These are phyloP conservation scores for Climacteris rufus DNA, from an alignment of 2,113 vertebrate genomes.

Conservation along the genomic window DNA sequence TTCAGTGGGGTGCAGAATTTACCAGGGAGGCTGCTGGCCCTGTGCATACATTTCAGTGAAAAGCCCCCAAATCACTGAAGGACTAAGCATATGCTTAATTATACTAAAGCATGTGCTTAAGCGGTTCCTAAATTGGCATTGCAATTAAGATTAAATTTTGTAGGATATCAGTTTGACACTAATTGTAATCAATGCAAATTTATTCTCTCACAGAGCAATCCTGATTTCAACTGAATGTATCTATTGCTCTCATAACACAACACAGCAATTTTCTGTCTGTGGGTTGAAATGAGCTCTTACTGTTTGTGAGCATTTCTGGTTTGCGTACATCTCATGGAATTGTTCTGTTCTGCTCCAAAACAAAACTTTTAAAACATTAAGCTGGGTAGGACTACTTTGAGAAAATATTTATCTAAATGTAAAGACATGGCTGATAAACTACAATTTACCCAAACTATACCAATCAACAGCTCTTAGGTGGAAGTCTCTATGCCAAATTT, in stretches of 20 bases:
- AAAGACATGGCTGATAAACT: not conserved
- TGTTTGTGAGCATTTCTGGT: not conserved
- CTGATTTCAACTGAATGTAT: not conserved
- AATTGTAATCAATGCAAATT: conserved; percentile 60
- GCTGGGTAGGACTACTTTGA: not conserved
- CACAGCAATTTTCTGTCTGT: not conserved
- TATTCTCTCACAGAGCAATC: not conserved
- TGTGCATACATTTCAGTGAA: not conserved
- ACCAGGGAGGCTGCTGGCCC: not conserved
- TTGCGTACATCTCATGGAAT: not conserved
- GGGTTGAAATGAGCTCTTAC: not conserved
- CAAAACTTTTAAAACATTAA: not conserved
- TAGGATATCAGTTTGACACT: conserved; percentile 29
- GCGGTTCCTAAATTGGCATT: not conserved
- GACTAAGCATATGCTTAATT: conserved; percentile 22
- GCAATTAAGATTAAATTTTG: conserved; percentile 4
- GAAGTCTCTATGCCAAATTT: fast-evolving
- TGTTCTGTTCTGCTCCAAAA: not conserved
- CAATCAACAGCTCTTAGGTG: not conserved
- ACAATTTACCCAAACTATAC: not conserved
- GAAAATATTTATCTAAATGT: not conserved
- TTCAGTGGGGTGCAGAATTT: not conserved
- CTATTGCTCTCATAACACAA: not conserved
- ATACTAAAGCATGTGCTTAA: not conserved
- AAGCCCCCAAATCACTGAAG: not conserved